phyloP scores from a whole-genome alignment of 2,113 vertebrate genomes.

The Tor tambroides region DNA sequence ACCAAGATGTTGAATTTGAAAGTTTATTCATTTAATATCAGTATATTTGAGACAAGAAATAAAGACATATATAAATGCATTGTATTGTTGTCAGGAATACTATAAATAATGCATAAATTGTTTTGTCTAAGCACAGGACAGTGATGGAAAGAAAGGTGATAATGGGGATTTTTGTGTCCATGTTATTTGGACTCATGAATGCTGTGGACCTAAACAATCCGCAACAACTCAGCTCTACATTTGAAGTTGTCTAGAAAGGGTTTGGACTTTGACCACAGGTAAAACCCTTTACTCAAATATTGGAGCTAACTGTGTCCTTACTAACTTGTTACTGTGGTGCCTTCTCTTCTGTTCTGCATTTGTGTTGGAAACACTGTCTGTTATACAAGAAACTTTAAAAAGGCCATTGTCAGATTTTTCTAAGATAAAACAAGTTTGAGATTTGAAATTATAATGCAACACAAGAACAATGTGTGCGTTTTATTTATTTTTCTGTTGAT shows the following conservation, averaged over 20 bases:
- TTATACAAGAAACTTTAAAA: slow-evolving; percentile 1
- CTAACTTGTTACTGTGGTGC: too few species aligned
- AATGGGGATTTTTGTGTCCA: background rate
- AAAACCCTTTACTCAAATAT: background rate
- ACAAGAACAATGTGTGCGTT: background rate
- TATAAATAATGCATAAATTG: background rate
- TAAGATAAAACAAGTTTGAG: background rate
- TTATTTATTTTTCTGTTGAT: background rate
- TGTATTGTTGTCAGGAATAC: background rate
- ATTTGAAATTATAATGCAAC: background rate
- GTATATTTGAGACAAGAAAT: background rate
- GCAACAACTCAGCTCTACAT: background rate
- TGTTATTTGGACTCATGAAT: too few species aligned
- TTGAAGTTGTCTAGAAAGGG: too few species aligned
- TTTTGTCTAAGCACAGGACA: background rate
- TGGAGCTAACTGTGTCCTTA: background rate
- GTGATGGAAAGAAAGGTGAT: background rate
- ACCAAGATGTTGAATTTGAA: background rate
- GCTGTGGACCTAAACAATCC: background rate
- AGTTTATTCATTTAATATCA: background rate
- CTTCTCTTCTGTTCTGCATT: slow-evolving; percentile 4
- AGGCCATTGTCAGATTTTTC: background rate
- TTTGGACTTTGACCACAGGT: background rate
- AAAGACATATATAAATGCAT: background rate
- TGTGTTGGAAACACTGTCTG: background rate